Evolutionary conservation across 2,113 vertebrate species (phyloP), one percentile per base, ranked within the genome.

Genomic region (Dinomys branickii): DNA sequence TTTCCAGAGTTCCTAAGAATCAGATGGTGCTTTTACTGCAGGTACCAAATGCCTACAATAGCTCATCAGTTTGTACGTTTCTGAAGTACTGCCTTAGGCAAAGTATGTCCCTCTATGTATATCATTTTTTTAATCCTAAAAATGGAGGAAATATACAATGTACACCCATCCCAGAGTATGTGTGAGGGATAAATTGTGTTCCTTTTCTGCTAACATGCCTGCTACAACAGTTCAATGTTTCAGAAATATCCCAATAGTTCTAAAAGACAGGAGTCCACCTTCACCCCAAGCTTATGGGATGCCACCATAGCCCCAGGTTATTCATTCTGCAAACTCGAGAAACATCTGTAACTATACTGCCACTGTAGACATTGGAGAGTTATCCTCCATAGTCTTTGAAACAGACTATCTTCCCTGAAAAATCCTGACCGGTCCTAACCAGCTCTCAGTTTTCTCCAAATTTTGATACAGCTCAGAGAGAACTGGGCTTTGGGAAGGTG

Each of bases 291-390:
- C 33, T 35, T 65, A 28, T 1, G 26, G 83, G 83, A 78, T 14
- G 13, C 35, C 47, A 81, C 47, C 52, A 41, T 0, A 41, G 81
- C 67, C 41, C 28, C 1, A 13, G 26, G 50, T 52, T 22, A 96
- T 93, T 96, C 97, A 95, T 56, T 95, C 7, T 63, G 59, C 96
- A 90, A 97, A 97, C 97, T 93, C 96, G 94, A 90, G 4, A 93
- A 85, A 44, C 0, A 7, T 92, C 87, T 94, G 81, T 92, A 94
- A 96, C 35, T 86, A 88, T 4, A 1, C 73, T 7, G 88, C 96
- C 88, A 58, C 94, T 61, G 69, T 88, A 52, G 75, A 41, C 50
- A 86, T 41, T 63, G 65, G 19, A 28, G 71, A 94, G 84, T 88
- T 93, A 91, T 83, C 92, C 14, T 16, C 63, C 93, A 67, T 54